Evolutionary conservation across 2,888 invertebrate species (phyloP).

Genomic region (Geotrupes spiniger): DNA sequence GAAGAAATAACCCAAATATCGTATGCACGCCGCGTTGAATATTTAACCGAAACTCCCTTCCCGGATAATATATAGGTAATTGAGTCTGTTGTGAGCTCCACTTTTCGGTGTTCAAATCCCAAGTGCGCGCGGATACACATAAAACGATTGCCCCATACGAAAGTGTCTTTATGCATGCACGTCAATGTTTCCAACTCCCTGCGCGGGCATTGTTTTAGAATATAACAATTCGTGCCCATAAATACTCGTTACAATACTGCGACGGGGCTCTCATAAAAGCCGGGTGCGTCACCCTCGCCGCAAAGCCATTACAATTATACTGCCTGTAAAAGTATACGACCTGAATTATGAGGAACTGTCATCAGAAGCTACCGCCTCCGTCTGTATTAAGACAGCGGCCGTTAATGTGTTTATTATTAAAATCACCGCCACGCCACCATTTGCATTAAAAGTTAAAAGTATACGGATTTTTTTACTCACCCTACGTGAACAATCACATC

Average conservation of each 20-base stretch:
- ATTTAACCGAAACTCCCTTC: too few relatives aligned
- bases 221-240: slow-evolving; percentile 2
- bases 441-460: neutral
- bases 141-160: slow-evolving; percentile 4
- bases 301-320: slow-evolving; percentile 5
- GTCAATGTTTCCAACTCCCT: slow-evolving; percentile 6
- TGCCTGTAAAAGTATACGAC: slow-evolving; percentile 7
- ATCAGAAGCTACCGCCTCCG: slow-evolving; percentile 1
- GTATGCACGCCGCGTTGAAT: too few relatives aligned
- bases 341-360: slow-evolving; percentile 7
- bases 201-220: slow-evolving; percentile 2
- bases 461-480: neutral
- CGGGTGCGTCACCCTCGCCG: slow-evolving; percentile 4
- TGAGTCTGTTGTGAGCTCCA: too few relatives aligned
- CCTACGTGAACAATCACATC: too few relatives aligned
- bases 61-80: too few relatives aligned
- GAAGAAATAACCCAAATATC: too few relatives aligned
- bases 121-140: neutral
- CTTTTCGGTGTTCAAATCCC: neutral
- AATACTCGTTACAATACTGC: slow-evolving; percentile 7
- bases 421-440: neutral
- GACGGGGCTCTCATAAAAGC: slow-evolving; percentile 3
- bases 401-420: slow-evolving; percentile 2
- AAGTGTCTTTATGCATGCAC: slow-evolving; percentile 1
- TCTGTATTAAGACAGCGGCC: neutral